phyloP scores from a whole-genome alignment of 2,888 invertebrate species.

The Oeneis ivallda region DNA sequence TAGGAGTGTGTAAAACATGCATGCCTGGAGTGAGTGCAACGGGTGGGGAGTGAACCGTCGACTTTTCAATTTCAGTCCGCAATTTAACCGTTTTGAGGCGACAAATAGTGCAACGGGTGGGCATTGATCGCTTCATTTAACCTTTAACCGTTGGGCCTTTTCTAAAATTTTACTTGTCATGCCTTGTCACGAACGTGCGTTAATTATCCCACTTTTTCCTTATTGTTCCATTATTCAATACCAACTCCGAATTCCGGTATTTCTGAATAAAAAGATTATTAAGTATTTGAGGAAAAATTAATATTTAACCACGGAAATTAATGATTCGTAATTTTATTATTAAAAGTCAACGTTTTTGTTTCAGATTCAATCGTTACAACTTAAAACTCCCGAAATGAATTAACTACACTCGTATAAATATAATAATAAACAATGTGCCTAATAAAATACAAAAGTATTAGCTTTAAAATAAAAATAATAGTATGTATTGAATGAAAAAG shows the following conservation, averaged over 20 bases:
- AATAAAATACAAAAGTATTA: neutral
- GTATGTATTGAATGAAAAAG: neutral
- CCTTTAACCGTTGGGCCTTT: too few species aligned
- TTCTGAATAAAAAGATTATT: neutral
- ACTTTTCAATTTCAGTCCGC: too few species aligned
- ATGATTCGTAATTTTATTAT: neutral
- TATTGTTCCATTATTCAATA: too few species aligned
- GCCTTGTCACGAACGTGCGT: too few species aligned
- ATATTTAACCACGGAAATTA: neutral
- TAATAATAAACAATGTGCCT: conserved; percentile 16
- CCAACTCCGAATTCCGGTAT: neutral
- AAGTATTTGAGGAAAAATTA: neutral
- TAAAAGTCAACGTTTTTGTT: conserved; percentile 9
- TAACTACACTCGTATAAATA: neutral
- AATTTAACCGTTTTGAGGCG: too few species aligned
- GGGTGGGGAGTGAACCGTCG: too few species aligned
- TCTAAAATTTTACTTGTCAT: too few species aligned
- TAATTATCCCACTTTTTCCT: too few species aligned
- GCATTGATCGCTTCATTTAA: too few species aligned
- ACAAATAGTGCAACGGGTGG: too few species aligned
- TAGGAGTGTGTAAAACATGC: too few species aligned
- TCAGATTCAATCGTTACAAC: conserved; percentile 4
- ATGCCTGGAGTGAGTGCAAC: too few species aligned
- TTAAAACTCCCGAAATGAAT: neutral
- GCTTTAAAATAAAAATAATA: conserved; percentile 1